A percentile compares a stretch with the other conserved stretches of the same genome.
phyloP scores from a whole-genome alignment of 2,113 vertebrate species.

The Cochlearius cochlearius region DNA sequence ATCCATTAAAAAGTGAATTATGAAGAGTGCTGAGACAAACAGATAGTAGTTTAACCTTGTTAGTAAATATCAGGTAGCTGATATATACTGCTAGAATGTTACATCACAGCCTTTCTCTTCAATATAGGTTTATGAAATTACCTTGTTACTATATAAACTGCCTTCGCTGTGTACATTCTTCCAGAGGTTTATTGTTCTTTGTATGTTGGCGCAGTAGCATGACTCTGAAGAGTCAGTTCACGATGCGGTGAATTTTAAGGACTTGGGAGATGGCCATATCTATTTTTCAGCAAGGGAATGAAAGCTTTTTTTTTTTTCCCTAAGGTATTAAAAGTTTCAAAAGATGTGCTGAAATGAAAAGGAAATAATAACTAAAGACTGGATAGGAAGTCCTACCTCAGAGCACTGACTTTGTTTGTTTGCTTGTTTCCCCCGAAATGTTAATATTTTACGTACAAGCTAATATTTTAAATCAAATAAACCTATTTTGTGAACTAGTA shows the following conservation, averaged over 20 bases:
- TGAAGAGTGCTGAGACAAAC: constrained; percentile 62
- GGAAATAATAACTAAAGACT: constrained; percentile 73
- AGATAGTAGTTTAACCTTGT: constrained; percentile 56
- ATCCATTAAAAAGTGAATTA: constrained; percentile 60
- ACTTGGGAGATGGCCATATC: constrained; percentile 55
- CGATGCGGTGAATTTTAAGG: constrained; percentile 49
- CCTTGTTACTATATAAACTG: constrained; percentile 30
- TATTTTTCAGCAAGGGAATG: constrained; percentile 72
- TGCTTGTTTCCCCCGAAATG: constrained; percentile 51
- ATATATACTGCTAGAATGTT: constrained; percentile 45
- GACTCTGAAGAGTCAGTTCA: constrained; percentile 43
- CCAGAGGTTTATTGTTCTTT: constrained; percentile 44
- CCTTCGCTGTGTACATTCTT: constrained; percentile 7
- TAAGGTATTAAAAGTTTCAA: constrained; percentile 60
- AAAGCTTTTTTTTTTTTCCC: not conserved
- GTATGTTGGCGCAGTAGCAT: constrained; percentile 18
- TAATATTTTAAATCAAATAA: constrained; percentile 54
- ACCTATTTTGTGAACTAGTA: constrained; percentile 21
- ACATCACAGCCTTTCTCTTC: constrained; percentile 37
- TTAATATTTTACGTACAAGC: constrained; percentile 41
- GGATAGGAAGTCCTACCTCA: constrained; percentile 54
- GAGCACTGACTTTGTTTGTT: constrained; percentile 33
- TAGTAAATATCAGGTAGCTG: constrained; percentile 54
- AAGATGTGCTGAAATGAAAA: constrained; percentile 67
- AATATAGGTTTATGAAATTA: constrained; percentile 48